These are phyloP conservation scores for Tachina grossa DNA, from an alignment of 2,888 invertebrate species.

Conservation along the genomic window DNA sequence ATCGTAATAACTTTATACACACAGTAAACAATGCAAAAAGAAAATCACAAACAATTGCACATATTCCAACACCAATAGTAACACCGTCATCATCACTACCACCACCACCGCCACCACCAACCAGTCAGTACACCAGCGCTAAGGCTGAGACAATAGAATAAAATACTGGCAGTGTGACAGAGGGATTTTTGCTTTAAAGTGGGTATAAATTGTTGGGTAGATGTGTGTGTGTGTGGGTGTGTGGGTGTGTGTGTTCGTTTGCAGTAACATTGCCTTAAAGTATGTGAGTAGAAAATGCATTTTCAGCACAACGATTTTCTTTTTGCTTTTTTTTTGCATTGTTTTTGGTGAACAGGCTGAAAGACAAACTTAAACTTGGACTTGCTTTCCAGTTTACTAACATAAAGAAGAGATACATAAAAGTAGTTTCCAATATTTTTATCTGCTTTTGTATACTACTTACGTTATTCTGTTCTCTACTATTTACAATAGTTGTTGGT, in stretches of 20 bases:
- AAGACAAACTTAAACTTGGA: slow-evolving; percentile 71
- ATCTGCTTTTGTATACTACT: slow-evolving; percentile 1
- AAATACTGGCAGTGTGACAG: slow-evolving; percentile 28
- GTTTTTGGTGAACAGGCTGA: slow-evolving; percentile 24
- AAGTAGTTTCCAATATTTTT: slow-evolving; percentile 63
- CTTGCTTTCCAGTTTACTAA: slow-evolving; percentile 21
- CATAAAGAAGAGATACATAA: slow-evolving; percentile 46
- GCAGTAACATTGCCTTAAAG: slow-evolving; percentile 51
- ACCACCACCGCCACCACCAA: slow-evolving; percentile 4
- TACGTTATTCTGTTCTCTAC: slow-evolving; percentile 9
- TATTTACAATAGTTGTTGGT: slow-evolving; percentile 29
- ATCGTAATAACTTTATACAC: slow-evolving; percentile 68
- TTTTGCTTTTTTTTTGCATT: slow-evolving; percentile 27
- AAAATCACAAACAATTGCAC: slow-evolving; percentile 10
- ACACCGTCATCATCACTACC: not conserved
- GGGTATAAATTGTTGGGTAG: not conserved
- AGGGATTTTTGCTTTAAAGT: slow-evolving; percentile 33
- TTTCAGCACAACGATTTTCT: slow-evolving; percentile 62
- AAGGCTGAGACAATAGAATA: slow-evolving; percentile 36
- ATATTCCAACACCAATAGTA: not conserved
- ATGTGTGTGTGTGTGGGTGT: not conserved
- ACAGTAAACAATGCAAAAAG: slow-evolving; percentile 57
- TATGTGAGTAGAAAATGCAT: slow-evolving; percentile 54
- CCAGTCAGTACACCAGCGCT: too few species aligned
- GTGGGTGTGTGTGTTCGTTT: slow-evolving; percentile 3